Evolutionary conservation across 2,888 invertebrate genomes (phyloP).

Genomic region (Pammene fasciana): DNA sequence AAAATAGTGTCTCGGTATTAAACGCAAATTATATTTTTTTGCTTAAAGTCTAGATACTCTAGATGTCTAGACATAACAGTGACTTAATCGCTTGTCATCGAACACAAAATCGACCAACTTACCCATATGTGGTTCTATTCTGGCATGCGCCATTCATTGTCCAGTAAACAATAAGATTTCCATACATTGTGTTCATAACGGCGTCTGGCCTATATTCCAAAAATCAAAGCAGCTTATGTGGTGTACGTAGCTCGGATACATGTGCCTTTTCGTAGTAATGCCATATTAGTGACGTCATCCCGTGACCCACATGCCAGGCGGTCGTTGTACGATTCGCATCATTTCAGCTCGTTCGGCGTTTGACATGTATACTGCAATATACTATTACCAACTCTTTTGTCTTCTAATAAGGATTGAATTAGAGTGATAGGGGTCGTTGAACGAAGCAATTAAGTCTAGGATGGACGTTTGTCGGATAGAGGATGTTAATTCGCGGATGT

Average conservation of each 20-base stretch:
- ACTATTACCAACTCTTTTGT: slow-evolving; percentile 14
- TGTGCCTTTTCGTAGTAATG: background rate
- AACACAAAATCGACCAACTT: slow-evolving; percentile 37
- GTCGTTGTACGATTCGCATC: slow-evolving; percentile 52
- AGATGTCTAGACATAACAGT: slow-evolving; percentile 19
- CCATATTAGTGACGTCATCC: slow-evolving; percentile 50
- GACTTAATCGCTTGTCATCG: slow-evolving; percentile 28
- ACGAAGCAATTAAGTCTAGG: slow-evolving; percentile 36
- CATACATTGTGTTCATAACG: slow-evolving; percentile 38
- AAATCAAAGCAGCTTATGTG: background rate
- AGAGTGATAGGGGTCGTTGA: background rate
- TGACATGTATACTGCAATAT: slow-evolving; percentile 12
- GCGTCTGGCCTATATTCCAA: slow-evolving; percentile 23
- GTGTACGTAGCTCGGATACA: background rate
- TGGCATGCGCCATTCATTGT: slow-evolving; percentile 40
- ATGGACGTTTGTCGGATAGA: slow-evolving; percentile 34
- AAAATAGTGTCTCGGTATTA: no score
- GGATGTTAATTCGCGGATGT: slow-evolving; percentile 36
- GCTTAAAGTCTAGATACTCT: background rate
- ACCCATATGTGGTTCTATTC: slow-evolving; percentile 33
- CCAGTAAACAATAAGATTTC: slow-evolving; percentile 41
- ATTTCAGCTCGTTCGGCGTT: slow-evolving; percentile 47
- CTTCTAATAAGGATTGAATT: background rate
- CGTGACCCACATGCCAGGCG: slow-evolving; percentile 53
- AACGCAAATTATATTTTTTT: no score